Evolutionary conservation across 2,113 vertebrate species (phyloP).

Genomic region (Austrofundulus limnaeus): DNA sequence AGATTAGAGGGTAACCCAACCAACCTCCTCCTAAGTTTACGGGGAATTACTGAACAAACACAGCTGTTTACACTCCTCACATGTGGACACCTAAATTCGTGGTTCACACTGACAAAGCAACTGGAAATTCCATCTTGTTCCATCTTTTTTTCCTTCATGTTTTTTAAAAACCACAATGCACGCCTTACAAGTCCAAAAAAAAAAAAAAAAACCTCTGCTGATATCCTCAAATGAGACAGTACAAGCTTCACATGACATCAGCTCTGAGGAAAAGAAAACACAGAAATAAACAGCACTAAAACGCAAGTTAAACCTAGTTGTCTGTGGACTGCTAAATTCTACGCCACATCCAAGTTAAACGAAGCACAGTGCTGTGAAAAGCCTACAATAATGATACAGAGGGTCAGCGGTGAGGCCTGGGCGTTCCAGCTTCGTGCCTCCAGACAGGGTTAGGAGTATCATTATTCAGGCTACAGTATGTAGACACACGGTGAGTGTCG

Average conservation of each 20-base stretch:
- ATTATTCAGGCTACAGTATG: slow-evolving; percentile 22
- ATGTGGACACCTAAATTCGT: slow-evolving; percentile 4
- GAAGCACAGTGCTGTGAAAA: slow-evolving; percentile 71
- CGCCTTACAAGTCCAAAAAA: slow-evolving; percentile 16
- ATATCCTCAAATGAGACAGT: slow-evolving; percentile 57
- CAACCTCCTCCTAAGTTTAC: slow-evolving; percentile 20
- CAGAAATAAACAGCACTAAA: slow-evolving; percentile 35
- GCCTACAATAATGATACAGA: slow-evolving; percentile 66
- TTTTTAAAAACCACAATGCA: slow-evolving; percentile 11
- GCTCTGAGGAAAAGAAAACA: slow-evolving; percentile 30
- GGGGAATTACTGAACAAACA: slow-evolving; percentile 10
- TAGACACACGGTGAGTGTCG: slow-evolving; percentile 2
- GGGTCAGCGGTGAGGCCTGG: slow-evolving; percentile 25
- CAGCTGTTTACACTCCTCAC: slow-evolving; percentile 41
- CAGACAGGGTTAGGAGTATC: slow-evolving; percentile 40
- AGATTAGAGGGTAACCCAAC: slow-evolving; percentile 16
- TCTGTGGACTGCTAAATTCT: slow-evolving; percentile 70
- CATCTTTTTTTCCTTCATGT: not conserved
- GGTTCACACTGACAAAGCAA: slow-evolving; percentile 16
- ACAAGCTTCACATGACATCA: slow-evolving; percentile 54
- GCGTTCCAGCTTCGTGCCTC: slow-evolving; percentile 31
- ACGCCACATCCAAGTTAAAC: slow-evolving; percentile 68
- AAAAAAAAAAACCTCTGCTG: slow-evolving; percentile 22
- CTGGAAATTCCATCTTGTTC: slow-evolving; percentile 30
- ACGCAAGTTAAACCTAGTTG: slow-evolving; percentile 55